phyloP scores from a whole-genome alignment of 2,113 vertebrate species.

The Tapirus terrestris region DNA sequence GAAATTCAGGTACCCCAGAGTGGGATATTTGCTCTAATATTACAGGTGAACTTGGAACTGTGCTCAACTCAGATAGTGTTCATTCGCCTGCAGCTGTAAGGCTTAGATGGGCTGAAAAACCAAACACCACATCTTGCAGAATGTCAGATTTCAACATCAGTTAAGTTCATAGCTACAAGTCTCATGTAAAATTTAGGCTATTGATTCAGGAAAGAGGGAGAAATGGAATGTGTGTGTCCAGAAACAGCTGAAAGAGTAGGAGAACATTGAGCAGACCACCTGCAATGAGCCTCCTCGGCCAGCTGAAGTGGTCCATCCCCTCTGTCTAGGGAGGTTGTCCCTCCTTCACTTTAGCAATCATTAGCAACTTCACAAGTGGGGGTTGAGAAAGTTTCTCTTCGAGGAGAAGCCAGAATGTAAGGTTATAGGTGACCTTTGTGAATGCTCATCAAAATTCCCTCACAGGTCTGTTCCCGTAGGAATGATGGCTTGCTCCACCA shows the following conservation, averaged over 20 bases:
- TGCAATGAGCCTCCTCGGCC: rapidly evolving
- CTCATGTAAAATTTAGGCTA: conserved; percentile 34
- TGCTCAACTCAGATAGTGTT: neutral
- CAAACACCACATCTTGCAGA: neutral
- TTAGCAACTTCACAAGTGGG: neutral
- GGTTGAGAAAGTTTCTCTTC: neutral
- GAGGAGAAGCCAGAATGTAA: neutral
- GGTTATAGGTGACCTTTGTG: neutral
- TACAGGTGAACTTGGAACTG: neutral
- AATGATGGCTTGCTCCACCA: neutral
- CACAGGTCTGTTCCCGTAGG: neutral
- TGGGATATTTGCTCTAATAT: neutral
- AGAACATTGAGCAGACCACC: neutral
- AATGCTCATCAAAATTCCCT: neutral
- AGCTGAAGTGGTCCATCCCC: neutral
- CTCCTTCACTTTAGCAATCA: neutral
- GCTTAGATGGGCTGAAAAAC: neutral
- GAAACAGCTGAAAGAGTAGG: neutral
- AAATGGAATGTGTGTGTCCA: neutral
- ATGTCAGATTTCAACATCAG: conserved; percentile 8
- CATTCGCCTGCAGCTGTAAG: neutral
- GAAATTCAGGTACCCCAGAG: neutral
- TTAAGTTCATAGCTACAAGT: neutral
- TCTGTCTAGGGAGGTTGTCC: neutral
- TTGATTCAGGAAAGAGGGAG: neutral